Percentiles rank a stretch among this genome's conserved stretches.
Conservation (phyloP, 2,113 vertebrate genomes). For the Barbus barbus region DNA sequence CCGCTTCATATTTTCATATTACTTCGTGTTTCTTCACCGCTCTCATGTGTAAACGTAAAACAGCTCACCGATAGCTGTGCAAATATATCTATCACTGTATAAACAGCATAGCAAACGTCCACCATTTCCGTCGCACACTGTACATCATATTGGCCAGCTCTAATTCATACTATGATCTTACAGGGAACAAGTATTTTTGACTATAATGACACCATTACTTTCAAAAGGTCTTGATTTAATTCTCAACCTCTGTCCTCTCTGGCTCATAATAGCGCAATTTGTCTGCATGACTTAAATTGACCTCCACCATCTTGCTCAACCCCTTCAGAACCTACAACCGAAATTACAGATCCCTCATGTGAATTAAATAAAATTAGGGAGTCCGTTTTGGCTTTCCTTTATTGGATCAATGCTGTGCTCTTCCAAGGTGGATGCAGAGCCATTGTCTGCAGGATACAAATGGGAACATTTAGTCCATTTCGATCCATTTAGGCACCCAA, state of each 20-base stretch:
- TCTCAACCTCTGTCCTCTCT: conserved; percentile 18
- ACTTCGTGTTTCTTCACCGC: not conserved
- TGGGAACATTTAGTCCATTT: conserved; percentile 65
- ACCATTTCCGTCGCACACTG: not conserved
- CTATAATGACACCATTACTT: conserved; percentile 21
- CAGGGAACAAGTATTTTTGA: conserved; percentile 16
- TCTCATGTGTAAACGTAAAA: not conserved
- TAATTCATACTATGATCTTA: conserved; percentile 48
- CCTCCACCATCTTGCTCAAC: conserved; percentile 49
- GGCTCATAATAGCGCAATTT: conserved; percentile 11
- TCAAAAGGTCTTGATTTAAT: conserved; percentile 16
- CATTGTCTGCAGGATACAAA: conserved; percentile 70
- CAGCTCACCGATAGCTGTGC: not conserved
- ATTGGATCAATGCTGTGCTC: conserved; percentile 70
- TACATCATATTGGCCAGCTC: not conserved
- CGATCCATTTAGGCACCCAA: conserved; percentile 63
- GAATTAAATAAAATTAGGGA: conserved; percentile 58
- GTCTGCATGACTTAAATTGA: conserved; percentile 40
- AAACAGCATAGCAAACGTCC: not conserved
- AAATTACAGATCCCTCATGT: conserved; percentile 60
- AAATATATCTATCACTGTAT: not conserved
- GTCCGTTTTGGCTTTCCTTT: conserved; percentile 49
- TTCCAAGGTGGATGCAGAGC: conserved; percentile 61
- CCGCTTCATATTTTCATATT: not conserved
- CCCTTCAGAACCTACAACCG: not conserved